These are phyloP conservation scores for Andrena bicolor DNA, from an alignment of 2,888 invertebrate genomes.

Conservation along the genomic window DNA sequence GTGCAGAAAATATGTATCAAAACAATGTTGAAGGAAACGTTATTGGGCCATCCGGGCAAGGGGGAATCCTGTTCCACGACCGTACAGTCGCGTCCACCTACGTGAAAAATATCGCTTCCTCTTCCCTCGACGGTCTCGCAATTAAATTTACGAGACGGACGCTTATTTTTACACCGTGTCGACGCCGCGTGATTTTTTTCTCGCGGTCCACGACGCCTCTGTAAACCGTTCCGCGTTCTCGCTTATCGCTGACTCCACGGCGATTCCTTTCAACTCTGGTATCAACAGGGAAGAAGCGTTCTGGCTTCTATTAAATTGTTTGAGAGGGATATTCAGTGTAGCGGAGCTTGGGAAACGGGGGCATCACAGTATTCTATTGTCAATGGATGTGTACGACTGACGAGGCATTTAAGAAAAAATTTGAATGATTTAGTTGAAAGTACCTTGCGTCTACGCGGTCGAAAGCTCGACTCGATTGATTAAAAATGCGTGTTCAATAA, in stretches of 20 bases:
- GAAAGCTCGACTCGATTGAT: too few species aligned
- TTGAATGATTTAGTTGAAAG: too few species aligned
- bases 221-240: neutral
- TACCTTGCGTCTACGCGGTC: too few species aligned
- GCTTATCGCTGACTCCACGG: neutral
- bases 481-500: neutral
- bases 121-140: constrained; percentile 1
- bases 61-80: constrained; percentile 34
- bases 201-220: neutral
- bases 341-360: too few species aligned
- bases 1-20: constrained; percentile 42
- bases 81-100: constrained; percentile 2
- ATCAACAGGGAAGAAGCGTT: too few species aligned
- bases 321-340: too few species aligned
- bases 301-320: too few species aligned
- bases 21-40: constrained; percentile 46
- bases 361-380: too few species aligned
- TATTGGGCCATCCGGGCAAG: neutral
- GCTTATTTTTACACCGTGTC: constrained; percentile 12
- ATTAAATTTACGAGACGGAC: constrained; percentile 27
- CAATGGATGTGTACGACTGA: too few species aligned
- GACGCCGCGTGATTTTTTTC: neutral
- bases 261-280: too few species aligned
- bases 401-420: too few species aligned
- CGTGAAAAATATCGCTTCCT: constrained; percentile 16